Base-by-base conservation (phyloP, 2,888 invertebrate genomes). In the Cosmopolites sordidus region DNA sequence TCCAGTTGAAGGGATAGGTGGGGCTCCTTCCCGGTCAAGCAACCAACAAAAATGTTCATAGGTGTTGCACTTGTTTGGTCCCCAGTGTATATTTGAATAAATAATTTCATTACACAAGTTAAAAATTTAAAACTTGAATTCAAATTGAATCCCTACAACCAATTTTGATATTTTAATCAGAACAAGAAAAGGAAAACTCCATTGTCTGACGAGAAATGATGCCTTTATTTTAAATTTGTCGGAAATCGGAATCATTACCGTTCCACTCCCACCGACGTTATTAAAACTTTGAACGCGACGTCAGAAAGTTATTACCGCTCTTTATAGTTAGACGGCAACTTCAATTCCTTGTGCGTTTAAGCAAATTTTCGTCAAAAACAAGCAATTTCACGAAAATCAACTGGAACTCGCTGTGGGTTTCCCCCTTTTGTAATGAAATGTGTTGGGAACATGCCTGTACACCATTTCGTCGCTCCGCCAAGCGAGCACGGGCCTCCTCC, bases 351-450 rank as follows among this genome's bases (percentile, higher is more conserved):
- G 33, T 33, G n/a, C 11, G 33, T 33, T 6, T 33, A 33, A 33
- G 33, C 33, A 33, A 33, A 33, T 33, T 33, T 33, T 33, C 33
- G 33, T 33, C 33, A 33, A 33, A 33, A 33, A 33, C 33, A 33
- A 12, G 33, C 33, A 33, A 12, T 33, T 22, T 33, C 33, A 33
- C 11, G 3, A 12, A 33, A 33, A 33, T 33, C 33, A 33, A 22
- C 33, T 33, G 33, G 33, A 33, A 33, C 11, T 33, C 12, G 33
- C 33, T 33, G 22, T n/a, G 33, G 33, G 33, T 33, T 33, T 33
- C 33, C 12, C 33, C 12, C 12, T 33, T 12, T 12, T 33, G 33
- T 33, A 33, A 33, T 33, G 12, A 33, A 33, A 33, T 12, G 12
- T 12, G 33, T 33, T 33, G 12, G 33, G n/a, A 12, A 33, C 11